These are phyloP conservation scores for Microcebus tavaratra DNA, from an alignment of 2,113 vertebrate species.

Conservation along the genomic window DNA sequence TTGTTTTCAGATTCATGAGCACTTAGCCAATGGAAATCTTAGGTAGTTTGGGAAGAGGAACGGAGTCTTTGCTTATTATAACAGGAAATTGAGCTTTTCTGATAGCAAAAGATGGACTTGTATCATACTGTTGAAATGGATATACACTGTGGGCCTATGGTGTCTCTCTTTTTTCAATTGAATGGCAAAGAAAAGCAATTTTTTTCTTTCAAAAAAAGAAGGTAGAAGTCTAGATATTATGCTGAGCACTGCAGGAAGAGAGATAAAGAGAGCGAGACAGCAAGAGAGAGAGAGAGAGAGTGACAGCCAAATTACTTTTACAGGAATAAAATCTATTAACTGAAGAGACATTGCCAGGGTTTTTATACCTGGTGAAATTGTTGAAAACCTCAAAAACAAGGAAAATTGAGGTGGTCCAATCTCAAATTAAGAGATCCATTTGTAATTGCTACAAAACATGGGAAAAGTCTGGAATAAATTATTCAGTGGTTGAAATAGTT, in stretches of 20 bases:
- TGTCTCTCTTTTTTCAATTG: not conserved
- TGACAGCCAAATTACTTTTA: not conserved
- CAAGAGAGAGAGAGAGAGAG: not conserved
- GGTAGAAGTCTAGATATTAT: not conserved
- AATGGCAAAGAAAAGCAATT: conserved; percentile 26
- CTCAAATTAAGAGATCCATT: conserved; percentile 19
- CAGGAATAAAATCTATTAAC: not conserved
- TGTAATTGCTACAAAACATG: not conserved
- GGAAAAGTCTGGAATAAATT: not conserved
- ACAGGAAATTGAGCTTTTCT: not conserved
- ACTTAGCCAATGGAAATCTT: not conserved
- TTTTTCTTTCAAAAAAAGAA: conserved; percentile 45
- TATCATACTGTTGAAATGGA: not conserved
- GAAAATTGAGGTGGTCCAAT: not conserved
- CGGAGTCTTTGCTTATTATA: not conserved
- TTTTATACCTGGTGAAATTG: not conserved
- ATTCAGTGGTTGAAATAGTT: not conserved
- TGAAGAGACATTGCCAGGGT: not conserved
- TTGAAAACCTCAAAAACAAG: not conserved
- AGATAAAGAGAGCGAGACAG: not conserved
- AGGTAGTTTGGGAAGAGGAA: not conserved
- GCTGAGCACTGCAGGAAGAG: not conserved
- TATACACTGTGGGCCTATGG: not conserved
- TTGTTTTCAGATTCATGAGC: not conserved
- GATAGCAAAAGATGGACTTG: not conserved